Evolutionary conservation across 2,113 vertebrate species (phyloP), one percentile per base, ranked within the genome.

Genomic region (Geococcyx californianus): DNA sequence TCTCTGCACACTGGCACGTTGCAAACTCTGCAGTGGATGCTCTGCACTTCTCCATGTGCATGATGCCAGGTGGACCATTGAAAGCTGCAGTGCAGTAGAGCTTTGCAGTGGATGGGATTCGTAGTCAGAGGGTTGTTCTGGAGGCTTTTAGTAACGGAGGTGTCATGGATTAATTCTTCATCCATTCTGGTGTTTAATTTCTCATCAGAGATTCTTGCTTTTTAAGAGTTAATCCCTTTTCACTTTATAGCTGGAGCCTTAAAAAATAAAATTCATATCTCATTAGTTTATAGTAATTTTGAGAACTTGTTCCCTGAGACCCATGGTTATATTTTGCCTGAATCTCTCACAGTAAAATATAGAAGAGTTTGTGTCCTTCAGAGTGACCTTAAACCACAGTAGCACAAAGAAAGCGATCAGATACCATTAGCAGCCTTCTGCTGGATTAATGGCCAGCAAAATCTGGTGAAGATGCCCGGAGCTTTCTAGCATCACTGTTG

Each of bases 361-460:
- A 63, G 25, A 76, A 68, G 63, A 69, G 66, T 83, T 54, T 92
- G 54, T 89, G 83, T 74, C 86, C 55, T 94, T 92, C 87, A 89
- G 68, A 79, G n/a, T 40, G 79, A 79, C 93, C 85, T 72, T 81
- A 67, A 91, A 62, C 52, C 36, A 49, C 84, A 91, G 64, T 7
- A 78, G 79, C 68, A 73, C 29, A 70, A 42, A 69, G 70, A 40
- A 90, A 78, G 44, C 2, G 0, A 70, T 91, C 87, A 63, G 87
- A 95, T 95, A 59, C 91, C 60, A 29, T 92, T 89, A 96, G 73
- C 93, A 90, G 87, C 47, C 78, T 80, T 94, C 72, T 94, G 80
- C 42, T 90, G 93, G 55, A 80, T 89, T 94, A 91, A 59, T 72
- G 84, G 87, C 75, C 91, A 94, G 75, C 28, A 72, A 89, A 86